A percentile compares a stretch with the other conserved stretches of the same genome.
These are phyloP conservation scores for Teleogryllus oceanicus DNA, from an alignment of 2,888 invertebrate species.

Conservation along the genomic window DNA sequence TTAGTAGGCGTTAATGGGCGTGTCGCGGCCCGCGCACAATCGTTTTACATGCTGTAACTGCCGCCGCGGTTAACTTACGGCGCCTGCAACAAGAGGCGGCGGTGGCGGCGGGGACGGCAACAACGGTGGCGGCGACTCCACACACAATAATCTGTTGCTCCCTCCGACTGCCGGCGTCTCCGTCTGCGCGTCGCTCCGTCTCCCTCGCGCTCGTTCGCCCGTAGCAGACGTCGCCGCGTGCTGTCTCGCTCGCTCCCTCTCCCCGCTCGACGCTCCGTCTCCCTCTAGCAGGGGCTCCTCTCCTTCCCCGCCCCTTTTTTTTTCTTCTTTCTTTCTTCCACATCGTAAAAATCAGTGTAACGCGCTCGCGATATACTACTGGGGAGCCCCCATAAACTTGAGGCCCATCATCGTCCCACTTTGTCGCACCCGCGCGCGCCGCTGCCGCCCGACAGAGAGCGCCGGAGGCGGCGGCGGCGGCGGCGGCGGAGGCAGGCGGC, in stretches of 20 bases:
- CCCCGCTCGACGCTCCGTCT: not conserved
- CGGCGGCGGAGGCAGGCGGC: not conserved
- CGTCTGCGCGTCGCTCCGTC: not conserved
- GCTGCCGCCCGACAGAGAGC: not conserved
- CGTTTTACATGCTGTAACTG: constrained; percentile 18
- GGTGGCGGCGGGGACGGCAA: not conserved
- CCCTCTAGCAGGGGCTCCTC: not conserved
- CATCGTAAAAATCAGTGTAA: constrained; percentile 18
- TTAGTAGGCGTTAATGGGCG: constrained; percentile 18
- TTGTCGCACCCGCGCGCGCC: not conserved
- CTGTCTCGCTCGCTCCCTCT: not conserved
- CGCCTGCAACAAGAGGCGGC: constrained; percentile 9
- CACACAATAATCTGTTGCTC: constrained; percentile 18
- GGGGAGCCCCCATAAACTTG: constrained; percentile 18
- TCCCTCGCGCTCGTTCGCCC: not conserved
- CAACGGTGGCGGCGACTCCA: constrained; percentile 1
- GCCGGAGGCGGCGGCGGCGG: not conserved
- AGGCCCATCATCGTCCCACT: constrained; percentile 6
- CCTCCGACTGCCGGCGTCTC: not conserved
- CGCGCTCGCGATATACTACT: constrained; percentile 18
- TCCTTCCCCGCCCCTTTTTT: not conserved
- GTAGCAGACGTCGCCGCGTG: not conserved
- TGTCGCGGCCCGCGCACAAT: not conserved
- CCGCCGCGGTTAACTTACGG: constrained; percentile 1
- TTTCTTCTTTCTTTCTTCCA: constrained; percentile 18